Conservation (phyloP, 2,797 vertebrate species). For the Kryptopterus vitreolus region DNA sequence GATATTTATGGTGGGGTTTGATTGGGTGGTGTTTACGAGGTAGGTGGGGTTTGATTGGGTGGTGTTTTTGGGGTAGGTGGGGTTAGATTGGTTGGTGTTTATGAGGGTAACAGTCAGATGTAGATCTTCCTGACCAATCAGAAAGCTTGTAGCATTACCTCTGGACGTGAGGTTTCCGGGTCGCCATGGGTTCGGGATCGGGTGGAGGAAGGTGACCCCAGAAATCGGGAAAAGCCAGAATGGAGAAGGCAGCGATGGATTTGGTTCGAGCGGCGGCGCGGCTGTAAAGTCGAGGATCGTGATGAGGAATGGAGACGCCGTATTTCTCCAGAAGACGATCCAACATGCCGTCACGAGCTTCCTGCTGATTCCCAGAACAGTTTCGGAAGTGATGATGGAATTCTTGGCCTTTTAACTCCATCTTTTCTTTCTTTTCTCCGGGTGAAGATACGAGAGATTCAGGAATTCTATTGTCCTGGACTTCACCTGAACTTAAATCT, state of each 20-base stretch:
- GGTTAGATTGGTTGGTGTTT: too few species aligned
- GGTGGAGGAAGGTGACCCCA: constrained; percentile 83
- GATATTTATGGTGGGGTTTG: too few species aligned
- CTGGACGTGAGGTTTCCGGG: constrained; percentile 72
- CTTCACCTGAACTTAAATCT: background rate
- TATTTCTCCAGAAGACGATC: constrained; percentile 60
- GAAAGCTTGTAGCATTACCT: constrained; percentile 68
- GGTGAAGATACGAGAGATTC: background rate
- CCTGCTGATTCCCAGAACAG: constrained; percentile 25
- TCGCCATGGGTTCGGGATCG: constrained; percentile 70
- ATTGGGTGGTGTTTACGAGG: too few species aligned
- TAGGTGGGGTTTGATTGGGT: too few species aligned
- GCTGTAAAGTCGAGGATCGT: constrained; percentile 69
- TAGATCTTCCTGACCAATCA: background rate
- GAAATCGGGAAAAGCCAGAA: constrained; percentile 86
- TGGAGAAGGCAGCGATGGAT: constrained; percentile 79
- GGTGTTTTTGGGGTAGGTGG: too few species aligned
- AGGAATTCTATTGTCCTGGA: background rate
- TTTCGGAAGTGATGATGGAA: constrained; percentile 39
- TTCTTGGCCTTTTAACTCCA: constrained; percentile 35
- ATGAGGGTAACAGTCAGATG: background rate
- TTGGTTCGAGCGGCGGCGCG: constrained; percentile 70
- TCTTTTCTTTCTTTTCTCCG: constrained; percentile 7
- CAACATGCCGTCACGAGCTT: constrained; percentile 47
- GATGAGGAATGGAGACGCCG: constrained; percentile 65